A percentile compares a stretch with the other conserved stretches of the same genome.
phyloP scores from a whole-genome alignment of 2,797 vertebrate species.

The Pseudotriccus pelzelni region DNA sequence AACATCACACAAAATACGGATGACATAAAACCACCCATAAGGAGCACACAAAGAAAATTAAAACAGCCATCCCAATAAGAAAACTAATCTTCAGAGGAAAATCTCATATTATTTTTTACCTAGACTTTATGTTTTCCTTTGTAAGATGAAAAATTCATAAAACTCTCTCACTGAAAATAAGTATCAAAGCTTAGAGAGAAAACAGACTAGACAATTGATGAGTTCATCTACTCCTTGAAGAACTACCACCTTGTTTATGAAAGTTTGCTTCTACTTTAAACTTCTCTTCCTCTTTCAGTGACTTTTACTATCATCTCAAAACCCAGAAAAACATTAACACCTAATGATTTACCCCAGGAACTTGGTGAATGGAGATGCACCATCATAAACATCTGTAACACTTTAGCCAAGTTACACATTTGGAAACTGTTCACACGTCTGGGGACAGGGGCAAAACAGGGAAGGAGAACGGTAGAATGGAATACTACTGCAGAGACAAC shows the following conservation, averaged over 20 bases:
- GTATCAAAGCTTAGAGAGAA: background rate
- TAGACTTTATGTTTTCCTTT: background rate
- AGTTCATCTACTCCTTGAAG: background rate
- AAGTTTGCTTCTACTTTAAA: background rate
- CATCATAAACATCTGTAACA: background rate
- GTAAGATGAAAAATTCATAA: background rate
- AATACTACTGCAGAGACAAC: background rate
- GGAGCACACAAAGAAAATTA: background rate
- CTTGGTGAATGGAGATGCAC: background rate
- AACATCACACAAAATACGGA: background rate
- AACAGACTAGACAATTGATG: background rate
- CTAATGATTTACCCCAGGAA: background rate
- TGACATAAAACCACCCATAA: background rate
- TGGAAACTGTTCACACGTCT: background rate
- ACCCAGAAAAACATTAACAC: background rate
- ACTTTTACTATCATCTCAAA: background rate
- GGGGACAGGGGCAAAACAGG: background rate
- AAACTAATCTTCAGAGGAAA: background rate
- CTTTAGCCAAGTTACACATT: background rate
- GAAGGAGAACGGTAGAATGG: background rate
- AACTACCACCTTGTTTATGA: background rate
- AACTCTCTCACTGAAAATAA: background rate
- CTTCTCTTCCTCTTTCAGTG: background rate
- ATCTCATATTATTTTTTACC: background rate
- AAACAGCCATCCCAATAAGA: background rate